Conservation (phyloP, 2,113 vertebrate genomes). For the Paralichthys olivaceus region DNA sequence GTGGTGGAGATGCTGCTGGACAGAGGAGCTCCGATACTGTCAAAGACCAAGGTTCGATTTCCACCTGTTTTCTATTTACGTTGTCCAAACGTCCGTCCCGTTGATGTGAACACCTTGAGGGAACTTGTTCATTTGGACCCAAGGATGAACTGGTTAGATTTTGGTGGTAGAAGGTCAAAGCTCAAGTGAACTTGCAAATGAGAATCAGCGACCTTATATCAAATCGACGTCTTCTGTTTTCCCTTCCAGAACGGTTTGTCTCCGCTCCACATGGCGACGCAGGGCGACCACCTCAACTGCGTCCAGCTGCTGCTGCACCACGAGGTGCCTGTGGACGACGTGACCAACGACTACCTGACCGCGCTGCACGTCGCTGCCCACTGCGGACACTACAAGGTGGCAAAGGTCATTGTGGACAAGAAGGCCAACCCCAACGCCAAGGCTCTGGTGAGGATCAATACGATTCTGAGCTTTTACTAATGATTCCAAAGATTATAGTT, state of each 20-base stretch:
- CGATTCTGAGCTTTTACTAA: not conserved
- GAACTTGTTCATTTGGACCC: too few relatives aligned
- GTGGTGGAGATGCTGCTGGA: slow-evolving; percentile 97
- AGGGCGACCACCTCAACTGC: slow-evolving; percentile 97
- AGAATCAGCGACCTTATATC: too few relatives aligned
- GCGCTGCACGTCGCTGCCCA: slow-evolving; percentile 97
- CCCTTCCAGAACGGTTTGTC: slow-evolving; percentile 89
- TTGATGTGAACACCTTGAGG: too few relatives aligned
- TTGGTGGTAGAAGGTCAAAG: too few relatives aligned
- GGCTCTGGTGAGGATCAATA: slow-evolving; percentile 87
- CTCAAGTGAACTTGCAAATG: too few relatives aligned
- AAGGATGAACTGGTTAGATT: too few relatives aligned
- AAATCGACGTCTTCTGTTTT: not conserved
- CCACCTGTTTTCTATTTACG: not conserved
- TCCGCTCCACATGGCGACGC: slow-evolving; percentile 97
- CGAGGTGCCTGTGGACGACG: slow-evolving; percentile 94
- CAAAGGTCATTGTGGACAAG: slow-evolving; percentile 98
- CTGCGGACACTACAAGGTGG: slow-evolving; percentile 99
- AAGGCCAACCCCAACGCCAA: slow-evolving; percentile 99
- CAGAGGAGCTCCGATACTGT: slow-evolving; percentile 94
- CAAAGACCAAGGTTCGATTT: slow-evolving; percentile 93
- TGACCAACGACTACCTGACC: slow-evolving; percentile 98
- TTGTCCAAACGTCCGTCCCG: too few relatives aligned
- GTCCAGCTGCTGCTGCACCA: slow-evolving; percentile 97
- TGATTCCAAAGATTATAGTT: too few relatives aligned